Evolutionary conservation across 2,797 vertebrate genomes (phyloP), one percentile per base, ranked within the genome.

Genomic region (Lindbergichthys nudifrons): DNA sequence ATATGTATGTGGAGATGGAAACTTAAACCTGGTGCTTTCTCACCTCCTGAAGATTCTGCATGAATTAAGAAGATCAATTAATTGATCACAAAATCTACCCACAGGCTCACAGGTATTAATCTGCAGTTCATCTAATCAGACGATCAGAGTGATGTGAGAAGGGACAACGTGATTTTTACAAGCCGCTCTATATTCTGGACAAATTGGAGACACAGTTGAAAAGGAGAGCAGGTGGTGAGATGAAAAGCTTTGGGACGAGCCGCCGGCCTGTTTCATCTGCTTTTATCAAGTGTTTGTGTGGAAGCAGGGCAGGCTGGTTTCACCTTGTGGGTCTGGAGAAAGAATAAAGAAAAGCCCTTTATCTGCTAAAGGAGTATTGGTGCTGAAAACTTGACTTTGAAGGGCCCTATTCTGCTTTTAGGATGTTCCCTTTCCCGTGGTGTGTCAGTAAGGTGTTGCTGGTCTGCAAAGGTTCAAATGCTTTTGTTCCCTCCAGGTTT

Each of bases 211-310:
- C 6, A 43, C 81, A 73, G 79, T 77, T 76, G 46, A 73, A 80
- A 85, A 78, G 75, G 73, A 70, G 52, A 88, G 48, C 79, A 80
- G 82, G 83, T 75, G 81, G 70, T 3, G 54, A 72, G 77, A 85
- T 87, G 75, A 90, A 85, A 87, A 77, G 82, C 82, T 67, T 5
- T 1, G 54, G 59, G 65, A 51, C 21, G 26, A 53, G 30, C 42
- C 19, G 30, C 18, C 41, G 13, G 41, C 6, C 7, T 11, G 68
- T 84, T 84, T 85, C 75, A 81, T 84, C 80, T 67, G 72, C 13
- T 36, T 32, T 51, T 43, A 36, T 36, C 32, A 36, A 36, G 14
- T 47, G n/a, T 9, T 41, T 36, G 50, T 23, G 65, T 51, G 54
- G 59, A 75, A 62, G 47, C 50, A 13, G 68, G 54, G 57, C 60